Evolutionary conservation across 2,888 invertebrate species (phyloP).

Genomic region (Nemoura dubitans): DNA sequence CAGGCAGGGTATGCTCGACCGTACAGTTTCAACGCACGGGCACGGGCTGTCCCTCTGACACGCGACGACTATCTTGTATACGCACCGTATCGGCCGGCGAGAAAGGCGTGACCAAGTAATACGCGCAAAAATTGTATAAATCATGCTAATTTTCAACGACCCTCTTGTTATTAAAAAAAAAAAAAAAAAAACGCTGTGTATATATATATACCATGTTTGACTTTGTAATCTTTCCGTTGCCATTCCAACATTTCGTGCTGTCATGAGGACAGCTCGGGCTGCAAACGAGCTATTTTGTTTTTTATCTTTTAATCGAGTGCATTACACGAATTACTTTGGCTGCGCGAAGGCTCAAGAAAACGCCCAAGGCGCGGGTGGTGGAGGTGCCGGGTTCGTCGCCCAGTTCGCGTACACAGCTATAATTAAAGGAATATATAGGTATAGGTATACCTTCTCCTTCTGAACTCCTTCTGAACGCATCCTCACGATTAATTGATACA

Average conservation of each 20-base stretch:
- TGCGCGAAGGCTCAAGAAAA: not conserved
- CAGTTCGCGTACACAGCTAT: not conserved
- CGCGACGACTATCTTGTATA: not conserved
- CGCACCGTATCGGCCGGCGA: not conserved
- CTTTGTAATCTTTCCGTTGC: no score
- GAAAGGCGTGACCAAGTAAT: not conserved
- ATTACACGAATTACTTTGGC: not conserved
- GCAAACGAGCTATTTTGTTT: not conserved
- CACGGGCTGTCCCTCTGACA: not conserved
- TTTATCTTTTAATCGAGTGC: not conserved
- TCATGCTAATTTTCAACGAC: not conserved
- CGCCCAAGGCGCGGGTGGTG: not conserved
- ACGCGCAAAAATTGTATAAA: not conserved
- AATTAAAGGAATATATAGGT: no score
- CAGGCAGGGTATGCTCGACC: not conserved
- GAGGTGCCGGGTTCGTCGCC: not conserved
- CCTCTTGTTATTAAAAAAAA: not conserved
- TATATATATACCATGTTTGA: no score
- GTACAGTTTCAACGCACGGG: not conserved
- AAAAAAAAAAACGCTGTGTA: no score
- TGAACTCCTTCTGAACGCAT: no score
- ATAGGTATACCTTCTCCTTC: no score
- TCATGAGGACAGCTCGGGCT: not conserved
- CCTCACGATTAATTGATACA: no score
- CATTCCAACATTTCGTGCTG: not conserved